Evolutionary conservation across 2,888 invertebrate genomes (phyloP), one percentile per base, ranked within the genome.

Genomic region (Chrysomela aeneicollis): DNA sequence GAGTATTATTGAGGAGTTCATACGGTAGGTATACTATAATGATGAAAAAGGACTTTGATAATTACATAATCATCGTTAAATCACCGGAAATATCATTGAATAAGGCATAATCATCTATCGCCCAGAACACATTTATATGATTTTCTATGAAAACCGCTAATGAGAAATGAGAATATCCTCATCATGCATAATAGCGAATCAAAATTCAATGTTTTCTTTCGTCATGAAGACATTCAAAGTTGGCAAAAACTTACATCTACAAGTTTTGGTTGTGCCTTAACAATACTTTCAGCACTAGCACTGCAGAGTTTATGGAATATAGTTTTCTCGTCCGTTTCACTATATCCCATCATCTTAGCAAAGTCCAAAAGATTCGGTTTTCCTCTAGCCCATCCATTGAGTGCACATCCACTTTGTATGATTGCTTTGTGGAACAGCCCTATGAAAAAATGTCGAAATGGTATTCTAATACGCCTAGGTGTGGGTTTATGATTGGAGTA

Each of bases 361-460:
- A 76, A 68, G 21, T 68, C 64, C 5, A 50, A 21, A 6, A 69
- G 73, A 61, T 73, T 76, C 17, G 54, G 67, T 61, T 66, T 64
- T 12, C 77, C 78, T 66, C 66, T 64, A 1, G 55, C 42, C 55
- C 55, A 55, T n/a, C 21, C 4, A 21, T 55, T 55, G 15, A 55
- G 19, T 15, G 42, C 55, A 59, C 67, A 59, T 19, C 78, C 78
- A 66, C 78, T 79, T 68, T 78, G 78, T 15, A 72, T 21, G 19
- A 79, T 79, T 5, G 77, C 78, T 61, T 77, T 77, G 54, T 79
- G 78, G 63, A 77, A 77, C 21, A 78, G 65, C n/a, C 76, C 77
- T 76, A 47, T 26, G 26, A 26, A 26, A 26, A 32, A 71, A 54
- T 32, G 26, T 6, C 3, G 35, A 35, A 35, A 35, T 35, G 35